Percentiles rank a stretch among this genome's conserved stretches.
Evolutionary conservation across 2,797 vertebrate genomes (phyloP).

Genomic region (Phrynocephalus guinanensis): DNA sequence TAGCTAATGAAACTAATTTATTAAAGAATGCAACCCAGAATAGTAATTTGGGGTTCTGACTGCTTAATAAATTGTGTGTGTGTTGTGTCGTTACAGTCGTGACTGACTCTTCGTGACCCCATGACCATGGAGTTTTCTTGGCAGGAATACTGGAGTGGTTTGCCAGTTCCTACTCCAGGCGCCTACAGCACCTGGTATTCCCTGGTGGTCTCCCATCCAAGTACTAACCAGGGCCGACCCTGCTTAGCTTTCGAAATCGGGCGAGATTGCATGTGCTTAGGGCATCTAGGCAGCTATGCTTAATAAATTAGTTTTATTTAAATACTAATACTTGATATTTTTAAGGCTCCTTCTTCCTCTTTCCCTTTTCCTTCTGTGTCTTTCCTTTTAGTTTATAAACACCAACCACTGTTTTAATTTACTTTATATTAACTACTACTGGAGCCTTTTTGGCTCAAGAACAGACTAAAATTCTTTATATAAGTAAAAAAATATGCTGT

Average conservation of each 20-base stretch:
- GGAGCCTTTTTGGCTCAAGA: not conserved
- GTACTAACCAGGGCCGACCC: no score
- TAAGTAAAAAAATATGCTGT: slow-evolving; percentile 1
- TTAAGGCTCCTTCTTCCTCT: not conserved
- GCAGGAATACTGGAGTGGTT: no score
- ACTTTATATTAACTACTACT: not conserved
- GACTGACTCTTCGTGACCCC: no score
- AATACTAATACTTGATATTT: not conserved
- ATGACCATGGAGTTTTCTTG: no score
- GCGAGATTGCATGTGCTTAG: no score
- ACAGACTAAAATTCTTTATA: not conserved
- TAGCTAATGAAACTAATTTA: slow-evolving; percentile 12
- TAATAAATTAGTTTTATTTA: slow-evolving; percentile 7
- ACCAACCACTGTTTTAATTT: not conserved
- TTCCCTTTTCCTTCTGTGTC: not conserved
- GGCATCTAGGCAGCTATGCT: not conserved
- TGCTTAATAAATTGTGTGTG: slow-evolving; percentile 4
- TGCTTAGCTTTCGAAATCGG: no score
- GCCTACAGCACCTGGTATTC: no score
- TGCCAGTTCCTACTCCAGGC: no score
- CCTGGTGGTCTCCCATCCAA: no score
- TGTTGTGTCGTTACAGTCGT: no score
- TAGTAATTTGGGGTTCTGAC: slow-evolving; percentile 32
- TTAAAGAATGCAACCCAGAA: not conserved
- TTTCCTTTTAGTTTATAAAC: not conserved